Evolutionary conservation across 1,140 invertebrate species (phyloP), one percentile per base, ranked within the genome.

Genomic region (Tetraneura akinire): DNA sequence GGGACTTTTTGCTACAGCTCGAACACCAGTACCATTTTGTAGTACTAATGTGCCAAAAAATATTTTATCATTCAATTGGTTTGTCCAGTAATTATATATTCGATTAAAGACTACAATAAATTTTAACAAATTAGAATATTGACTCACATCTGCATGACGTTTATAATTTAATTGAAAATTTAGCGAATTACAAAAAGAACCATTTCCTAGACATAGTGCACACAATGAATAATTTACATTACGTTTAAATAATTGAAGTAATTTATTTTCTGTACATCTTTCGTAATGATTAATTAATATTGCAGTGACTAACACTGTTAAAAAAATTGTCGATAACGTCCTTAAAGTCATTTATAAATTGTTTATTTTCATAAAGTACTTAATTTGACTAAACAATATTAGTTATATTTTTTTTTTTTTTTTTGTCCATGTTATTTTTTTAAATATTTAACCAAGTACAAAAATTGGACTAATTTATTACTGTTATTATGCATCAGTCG

Each of bases 21-120:
- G 23, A 10, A 47, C 21, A 3, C 18, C 14, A 47, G 32, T 47
- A 11, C 23, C 23, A 14, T 78, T 45, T 2, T 62, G 42, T 1
- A 78, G 16, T 10, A 29, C 47, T 11, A 78, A 14, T 14, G 29
- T 45, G 10, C 74, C 74, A 62, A 78, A 78, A n/a, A 78, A 78
- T 57, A 78, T 78, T 60, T 78, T 78, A 29, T 62, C 37, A 23
- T 62, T 78, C 26, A 3, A 32, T 45, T 26, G 51, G 21, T 18
- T 78, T 2, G 23, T 21, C 74, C 55, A 78, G 8, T 32, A 11
- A 10, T 76, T 53, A 1, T 62, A 62, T 9, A 78, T 26, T 47
- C 55, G 29, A 1, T 23, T 37, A 3, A 57, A 55, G 21, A 13
- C 18, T 21, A 42, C 42, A 68, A 21, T 1, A 74, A n/a, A 29